Evolutionary conservation across 2,113 vertebrate species (phyloP).

Genomic region (Lepidothrix coronata): DNA sequence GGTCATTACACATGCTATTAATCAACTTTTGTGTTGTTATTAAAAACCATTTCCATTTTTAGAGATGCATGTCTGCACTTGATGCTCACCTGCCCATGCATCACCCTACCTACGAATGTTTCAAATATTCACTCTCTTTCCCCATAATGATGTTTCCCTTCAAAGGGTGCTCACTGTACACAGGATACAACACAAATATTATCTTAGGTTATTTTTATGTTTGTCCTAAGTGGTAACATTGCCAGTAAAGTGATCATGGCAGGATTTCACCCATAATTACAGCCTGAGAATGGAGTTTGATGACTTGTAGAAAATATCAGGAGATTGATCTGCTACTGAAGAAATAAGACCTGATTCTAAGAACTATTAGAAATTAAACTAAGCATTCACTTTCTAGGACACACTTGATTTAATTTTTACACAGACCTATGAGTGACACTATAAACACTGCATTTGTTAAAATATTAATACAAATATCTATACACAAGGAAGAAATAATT

Average conservation of each 20-base stretch:
- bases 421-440: slow-evolving; percentile 31
- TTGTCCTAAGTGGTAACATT: not conserved
- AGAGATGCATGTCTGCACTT: not conserved
- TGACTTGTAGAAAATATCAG: slow-evolving; percentile 25
- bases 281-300: not conserved
- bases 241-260: not conserved
- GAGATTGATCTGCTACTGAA: slow-evolving; percentile 19
- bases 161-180: not conserved
- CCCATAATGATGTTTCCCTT: not conserved
- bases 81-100: rapidly evolving
- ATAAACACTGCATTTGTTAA: slow-evolving; percentile 60
- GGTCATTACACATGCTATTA: not conserved
- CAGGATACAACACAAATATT: not conserved
- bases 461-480: slow-evolving; percentile 74
- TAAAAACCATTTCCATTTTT: not conserved
- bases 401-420: slow-evolving; percentile 60
- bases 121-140: not conserved
- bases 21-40: not conserved
- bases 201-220: not conserved
- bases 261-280: not conserved
- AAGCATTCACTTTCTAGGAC: slow-evolving; percentile 19
- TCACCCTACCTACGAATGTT: not conserved
- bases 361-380: slow-evolving; percentile 16
- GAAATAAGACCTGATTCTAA: slow-evolving; percentile 41
- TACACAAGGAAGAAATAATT: slow-evolving; percentile 49